Evolutionary conservation across 1,140 invertebrate genomes (phyloP).

Genomic region (Pomacea maculata): DNA sequence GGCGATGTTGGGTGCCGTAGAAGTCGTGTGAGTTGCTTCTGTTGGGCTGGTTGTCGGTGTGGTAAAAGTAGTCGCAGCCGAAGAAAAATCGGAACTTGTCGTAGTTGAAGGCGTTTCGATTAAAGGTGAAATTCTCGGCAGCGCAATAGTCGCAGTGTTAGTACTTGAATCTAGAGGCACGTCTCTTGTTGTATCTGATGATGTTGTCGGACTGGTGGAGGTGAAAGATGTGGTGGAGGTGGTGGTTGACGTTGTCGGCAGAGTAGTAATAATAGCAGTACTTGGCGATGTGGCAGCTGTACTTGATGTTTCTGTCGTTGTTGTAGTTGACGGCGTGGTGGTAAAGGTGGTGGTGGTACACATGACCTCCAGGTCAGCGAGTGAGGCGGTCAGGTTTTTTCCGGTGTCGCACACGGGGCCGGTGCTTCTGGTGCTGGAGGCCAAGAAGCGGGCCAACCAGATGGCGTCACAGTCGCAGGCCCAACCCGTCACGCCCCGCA

Average conservation of each 20-base stretch:
- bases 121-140: no score
- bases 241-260: neutral
- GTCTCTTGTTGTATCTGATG: neutral
- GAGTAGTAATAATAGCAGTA: conserved; percentile 5
- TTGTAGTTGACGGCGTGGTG: conserved; percentile 7
- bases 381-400: conserved; percentile 1
- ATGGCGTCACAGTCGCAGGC: conserved; percentile 45
- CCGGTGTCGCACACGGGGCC: conserved; percentile 7
- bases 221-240: conserved; percentile 13
- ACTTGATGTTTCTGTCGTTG: conserved; percentile 6
- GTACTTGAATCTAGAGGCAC: no score
- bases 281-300: conserved; percentile 20
- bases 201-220: conserved; percentile 6
- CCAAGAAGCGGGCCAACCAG: conserved; percentile 42
- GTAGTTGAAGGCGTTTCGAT: conserved; percentile 15
- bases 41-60: conserved; percentile 15
- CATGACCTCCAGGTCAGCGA: conserved; percentile 3
- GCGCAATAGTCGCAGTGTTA: no score
- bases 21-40: neutral
- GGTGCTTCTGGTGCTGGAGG: neutral
- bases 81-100: neutral
- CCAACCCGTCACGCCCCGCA: conserved; percentile 29
- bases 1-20: neutral
- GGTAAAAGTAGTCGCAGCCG: conserved; percentile 10
- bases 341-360: neutral